Evolutionary conservation across 2,113 vertebrate species (phyloP).

Genomic region (Gallinago media): DNA sequence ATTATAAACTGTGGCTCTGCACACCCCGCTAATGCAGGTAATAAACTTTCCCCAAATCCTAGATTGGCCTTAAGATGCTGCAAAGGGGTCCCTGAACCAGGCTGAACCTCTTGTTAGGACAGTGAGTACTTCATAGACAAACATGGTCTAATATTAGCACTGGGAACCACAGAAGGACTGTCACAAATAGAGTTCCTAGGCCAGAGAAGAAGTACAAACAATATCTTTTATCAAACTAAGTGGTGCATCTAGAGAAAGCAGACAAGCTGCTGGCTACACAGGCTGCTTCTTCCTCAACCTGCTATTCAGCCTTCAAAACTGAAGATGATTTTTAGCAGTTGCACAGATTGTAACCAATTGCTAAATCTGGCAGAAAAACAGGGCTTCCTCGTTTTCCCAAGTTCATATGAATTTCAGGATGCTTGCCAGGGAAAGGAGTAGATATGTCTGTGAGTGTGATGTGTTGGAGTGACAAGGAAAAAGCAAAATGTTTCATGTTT

Average conservation of each 20-base stretch:
- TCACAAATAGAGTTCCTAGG: not conserved
- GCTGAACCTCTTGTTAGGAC: not conserved
- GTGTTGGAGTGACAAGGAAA: conserved; percentile 1
- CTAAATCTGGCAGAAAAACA: conserved; percentile 23
- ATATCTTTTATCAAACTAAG: not conserved
- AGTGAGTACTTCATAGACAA: not conserved
- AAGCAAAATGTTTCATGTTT: not conserved
- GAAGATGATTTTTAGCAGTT: not conserved
- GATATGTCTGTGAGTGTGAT: not conserved
- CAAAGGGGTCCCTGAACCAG: not conserved
- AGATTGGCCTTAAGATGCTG: not conserved
- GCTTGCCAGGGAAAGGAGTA: not conserved
- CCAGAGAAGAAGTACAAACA: not conserved
- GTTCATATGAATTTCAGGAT: not conserved
- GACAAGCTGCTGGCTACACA: not conserved
- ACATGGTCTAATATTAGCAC: not conserved
- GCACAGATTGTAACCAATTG: not conserved
- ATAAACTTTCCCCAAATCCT: not conserved
- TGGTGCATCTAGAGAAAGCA: not conserved
- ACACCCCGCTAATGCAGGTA: not conserved
- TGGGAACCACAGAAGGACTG: not conserved
- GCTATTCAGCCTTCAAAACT: not conserved
- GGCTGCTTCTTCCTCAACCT: not conserved
- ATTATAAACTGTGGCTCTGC: not conserved
- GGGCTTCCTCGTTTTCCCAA: not conserved